phyloP scores from a whole-genome alignment of 2,113 vertebrate genomes.

The Zapornia atra region DNA sequence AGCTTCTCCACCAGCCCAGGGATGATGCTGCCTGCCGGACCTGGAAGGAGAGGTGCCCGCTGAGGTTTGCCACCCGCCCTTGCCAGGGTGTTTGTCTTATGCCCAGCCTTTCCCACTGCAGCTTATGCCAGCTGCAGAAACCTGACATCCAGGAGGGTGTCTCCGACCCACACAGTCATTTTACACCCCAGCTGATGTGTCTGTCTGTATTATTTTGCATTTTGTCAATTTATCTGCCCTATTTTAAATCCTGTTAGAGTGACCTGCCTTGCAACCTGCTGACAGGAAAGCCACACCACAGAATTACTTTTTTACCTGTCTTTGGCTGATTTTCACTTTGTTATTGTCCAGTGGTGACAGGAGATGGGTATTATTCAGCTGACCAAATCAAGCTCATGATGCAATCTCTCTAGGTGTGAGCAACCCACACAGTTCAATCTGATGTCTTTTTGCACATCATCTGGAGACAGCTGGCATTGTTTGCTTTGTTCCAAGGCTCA shows the following conservation, averaged over 20 bases:
- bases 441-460: neutral
- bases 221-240: neutral
- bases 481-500: neutral
- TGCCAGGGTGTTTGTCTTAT: rapidly evolving
- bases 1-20: neutral
- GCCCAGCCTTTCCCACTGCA: neutral
- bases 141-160: rapidly evolving
- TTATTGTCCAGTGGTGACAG: neutral
- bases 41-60: neutral
- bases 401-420: neutral
- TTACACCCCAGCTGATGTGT: neutral
- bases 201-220: neutral
- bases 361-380: neutral
- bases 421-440: neutral
- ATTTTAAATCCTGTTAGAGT: neutral
- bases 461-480: neutral
- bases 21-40: neutral
- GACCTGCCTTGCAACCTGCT: neutral
- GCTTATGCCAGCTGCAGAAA: neutral
- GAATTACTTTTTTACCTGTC: neutral
- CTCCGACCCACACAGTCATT: neutral
- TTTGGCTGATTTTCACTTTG: neutral
- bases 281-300: neutral
- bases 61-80: neutral
- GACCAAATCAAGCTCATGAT: neutral